Evolutionary conservation across 2,888 invertebrate species (phyloP), one percentile per base, ranked within the genome.

Genomic region (Sinohyriopsis cumingii): DNA sequence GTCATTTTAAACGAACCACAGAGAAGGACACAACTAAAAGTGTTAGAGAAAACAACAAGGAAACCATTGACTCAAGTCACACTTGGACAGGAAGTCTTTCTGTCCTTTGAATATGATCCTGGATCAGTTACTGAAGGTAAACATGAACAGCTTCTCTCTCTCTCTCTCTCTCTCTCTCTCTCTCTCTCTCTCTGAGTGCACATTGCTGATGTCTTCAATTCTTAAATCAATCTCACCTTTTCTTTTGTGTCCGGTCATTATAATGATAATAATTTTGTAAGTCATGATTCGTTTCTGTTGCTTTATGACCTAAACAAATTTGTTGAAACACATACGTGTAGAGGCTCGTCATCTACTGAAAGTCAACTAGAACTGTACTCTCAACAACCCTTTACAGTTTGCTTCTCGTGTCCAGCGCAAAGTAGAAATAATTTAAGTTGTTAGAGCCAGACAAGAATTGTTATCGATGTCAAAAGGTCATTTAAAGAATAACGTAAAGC

Each of bases 71-170:
- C 22, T 33, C 56, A 61, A 2, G 69, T 67, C 22, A 28, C 60
- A 9, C 53, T 76, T 5, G 71, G 71, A n/a, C 63, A 73, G 9
- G 12, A 24, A 3, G 69, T 69, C 7, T 63, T 61, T 28, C 59
- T 76, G 6, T 72, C 71, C 4, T 53, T 72, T n/a, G 76, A 73
- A 55, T 69, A 69, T 59, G 63, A 45, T 15, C 71, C 73, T 1
- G 65, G 68, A 19, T 63, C 65, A 1, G 28, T 45, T 45, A 45
- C 45, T 45, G 45, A 45, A 45, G 45, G 45, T 45, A 45, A 45
- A 15, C 12, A 45, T 45, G 45, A 45, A 15, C 45, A 45, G 3
- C 45, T 15, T 15, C 20, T 12, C 57, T 57, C 57, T 57, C 15
- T 57, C 57, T 57, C 57, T 57, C 57, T 57, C 57, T 57, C 57